Evolutionary conservation across 64 coral and sea anemone species (phyloP), one percentile per base, ranked within the genome.

Genomic region (Anthopleura sola): DNA sequence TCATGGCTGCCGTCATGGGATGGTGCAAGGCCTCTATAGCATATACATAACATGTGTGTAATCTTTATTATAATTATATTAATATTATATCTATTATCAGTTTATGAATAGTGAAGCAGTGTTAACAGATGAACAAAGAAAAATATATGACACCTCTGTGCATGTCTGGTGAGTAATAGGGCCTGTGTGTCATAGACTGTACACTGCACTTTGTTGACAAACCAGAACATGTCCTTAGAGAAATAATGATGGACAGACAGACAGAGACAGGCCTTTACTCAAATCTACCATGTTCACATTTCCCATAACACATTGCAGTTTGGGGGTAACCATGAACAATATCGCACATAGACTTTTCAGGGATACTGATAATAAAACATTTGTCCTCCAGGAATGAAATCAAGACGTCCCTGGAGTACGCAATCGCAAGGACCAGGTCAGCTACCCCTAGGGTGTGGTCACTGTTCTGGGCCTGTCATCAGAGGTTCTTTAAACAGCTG

Each of bases 401-500:
- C n/a, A 98, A 94, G 78, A 98, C 88, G 53, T 98, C 95, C 8
- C 89, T 98, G 6, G 86, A 98, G 28, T 93, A 82, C 75, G 95
- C 95, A 3, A 71, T 98, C 23, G 78, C 40, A 56, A 87, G 95
- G 66, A 98, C 95, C 28, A 98, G 84, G 29, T 91, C 92, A 47
- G 83, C 92, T 46, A 89, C 85, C 19, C 74, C 86, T 24, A 86
- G 95, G 14, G 37, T 98, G 26, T 98, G 95, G 95, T 86, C 95
- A 26, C 68, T 85, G 36, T 98, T 94, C 37, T 98, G 95, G 95
- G 91, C 95, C 24, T 91, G 89, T 77, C 95, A 98, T 91, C 95
- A 98, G 69, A 85, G 95, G 53, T 98, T 98, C 38, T 98, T 91
- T 81, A 98, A 98, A 71, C 95, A 98, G 68, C 68, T 98, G 26